Conservation (phyloP, 2,113 vertebrate species). For the Empidonax alnorum region DNA sequence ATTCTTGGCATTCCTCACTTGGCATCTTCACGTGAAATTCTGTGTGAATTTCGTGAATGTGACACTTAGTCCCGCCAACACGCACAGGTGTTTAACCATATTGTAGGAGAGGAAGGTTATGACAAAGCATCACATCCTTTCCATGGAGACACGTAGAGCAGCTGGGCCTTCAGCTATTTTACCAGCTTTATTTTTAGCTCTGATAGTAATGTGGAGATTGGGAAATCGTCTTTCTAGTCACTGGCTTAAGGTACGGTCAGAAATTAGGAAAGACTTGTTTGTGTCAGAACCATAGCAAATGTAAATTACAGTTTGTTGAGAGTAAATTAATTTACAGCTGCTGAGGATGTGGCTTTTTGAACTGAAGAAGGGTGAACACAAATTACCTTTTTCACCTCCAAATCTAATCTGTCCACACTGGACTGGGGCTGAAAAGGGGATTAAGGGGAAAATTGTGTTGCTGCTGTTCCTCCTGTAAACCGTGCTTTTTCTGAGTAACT, state of each 20-base stretch:
- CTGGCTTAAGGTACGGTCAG: neutral
- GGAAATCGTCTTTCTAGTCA: neutral
- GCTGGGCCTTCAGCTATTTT: neutral
- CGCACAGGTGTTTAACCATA: slow-evolving; percentile 9
- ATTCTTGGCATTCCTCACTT: neutral
- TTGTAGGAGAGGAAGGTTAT: slow-evolving; percentile 1
- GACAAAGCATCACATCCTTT: slow-evolving; percentile 37
- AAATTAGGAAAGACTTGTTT: neutral
- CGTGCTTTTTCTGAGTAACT: neutral
- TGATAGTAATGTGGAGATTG: neutral
- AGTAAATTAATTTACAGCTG: neutral
- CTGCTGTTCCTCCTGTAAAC: neutral
- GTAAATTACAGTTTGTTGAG: neutral
- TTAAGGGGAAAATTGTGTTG: neutral
- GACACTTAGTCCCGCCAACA: neutral
- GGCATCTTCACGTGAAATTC: neutral
- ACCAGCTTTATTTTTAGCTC: slow-evolving; percentile 57
- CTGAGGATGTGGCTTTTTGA: neutral
- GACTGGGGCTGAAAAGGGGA: neutral
- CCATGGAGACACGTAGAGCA: neutral
- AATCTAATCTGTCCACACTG: neutral
- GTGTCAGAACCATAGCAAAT: neutral
- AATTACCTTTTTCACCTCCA: neutral
- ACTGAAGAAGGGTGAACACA: neutral
- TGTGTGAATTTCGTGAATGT: neutral